These are phyloP conservation scores for Chaitophorus viminalis DNA, from an alignment of 2,888 invertebrate genomes.

Conservation along the genomic window DNA sequence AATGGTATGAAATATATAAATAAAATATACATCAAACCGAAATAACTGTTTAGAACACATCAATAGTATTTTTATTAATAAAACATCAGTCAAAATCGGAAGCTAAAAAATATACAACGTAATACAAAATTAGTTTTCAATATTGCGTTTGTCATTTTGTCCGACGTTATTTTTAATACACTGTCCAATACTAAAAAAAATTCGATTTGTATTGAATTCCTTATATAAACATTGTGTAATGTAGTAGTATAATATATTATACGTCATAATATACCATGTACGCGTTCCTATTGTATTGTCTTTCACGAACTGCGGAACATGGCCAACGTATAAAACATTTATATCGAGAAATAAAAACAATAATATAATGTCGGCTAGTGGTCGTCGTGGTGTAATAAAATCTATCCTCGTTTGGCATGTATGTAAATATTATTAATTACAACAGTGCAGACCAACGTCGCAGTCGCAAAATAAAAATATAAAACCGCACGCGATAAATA, in stretches of 20 bases:
- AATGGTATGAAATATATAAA: not conserved
- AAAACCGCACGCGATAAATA: no score
- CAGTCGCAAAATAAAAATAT: no score
- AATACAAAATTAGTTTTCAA: not conserved
- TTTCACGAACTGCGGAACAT: not conserved
- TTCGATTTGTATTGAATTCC: not conserved
- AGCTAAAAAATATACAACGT: not conserved
- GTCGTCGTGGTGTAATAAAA: no score
- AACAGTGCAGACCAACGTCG: no score
- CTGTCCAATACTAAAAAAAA: not conserved
- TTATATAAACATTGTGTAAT: no score
- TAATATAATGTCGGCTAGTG: no score
- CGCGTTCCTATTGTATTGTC: not conserved
- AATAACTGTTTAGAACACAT: not conserved
- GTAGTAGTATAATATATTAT: no score
- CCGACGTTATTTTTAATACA: not conserved
- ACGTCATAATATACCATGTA: not conserved
- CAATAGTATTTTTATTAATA: not conserved
- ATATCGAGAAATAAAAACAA: no score
- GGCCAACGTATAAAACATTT: not conserved
- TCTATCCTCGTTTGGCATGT: no score
- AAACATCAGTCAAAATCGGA: not conserved
- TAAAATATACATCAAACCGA: not conserved
- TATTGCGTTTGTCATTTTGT: not conserved
- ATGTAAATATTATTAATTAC: no score